Base-by-base conservation (phyloP, 2,888 invertebrate species). In the Agapetus fuscipes region DNA sequence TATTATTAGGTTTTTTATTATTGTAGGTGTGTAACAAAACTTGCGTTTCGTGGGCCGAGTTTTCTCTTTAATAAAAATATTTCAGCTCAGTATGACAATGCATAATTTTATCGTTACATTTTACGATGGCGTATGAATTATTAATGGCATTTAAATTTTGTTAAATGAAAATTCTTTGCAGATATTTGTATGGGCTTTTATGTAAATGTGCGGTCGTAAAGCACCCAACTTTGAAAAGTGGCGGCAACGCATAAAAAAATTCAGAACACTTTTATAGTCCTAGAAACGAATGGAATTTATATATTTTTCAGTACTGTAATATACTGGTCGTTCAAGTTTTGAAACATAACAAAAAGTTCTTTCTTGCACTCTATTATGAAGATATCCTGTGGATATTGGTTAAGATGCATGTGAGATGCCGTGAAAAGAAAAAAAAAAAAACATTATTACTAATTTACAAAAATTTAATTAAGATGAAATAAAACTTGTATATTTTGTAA, bases 101-200 rank as follows among this genome's bases (percentile, higher is more conserved):
- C 29, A 41, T 41, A 45, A 45, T 41, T 37, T 15, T 15, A 26
- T 39, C 41, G 27, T 45, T 33, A 41, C 36, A 39, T 39, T 41
- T 41, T 34, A 41, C 28, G 35, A 36, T 26, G 20, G 16, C 33
- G 13, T 30, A 45, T 45, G 39, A 45, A 45, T 45, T 39, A 44
- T 45, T 39, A 39, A 36, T 32, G 36, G 30, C 24, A 34, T 30
- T 39, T 34, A 17, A 34, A 33, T 39, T 39, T 39, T 34, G 30
- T 17, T 30, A 34, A 39, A 39, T 39, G 26, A 39, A 39, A n/a
- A 39, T 34, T 39, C 39, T 30, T 37, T 34, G 24, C 25, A 9
- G 10, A 27, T 27, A 27, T 34, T n/a, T n/a, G n/a, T n/a, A n/a
- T n/a, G n/a, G n/a, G n/a, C n/a, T 13, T 28, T 28, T 30, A 16